phyloP scores from a whole-genome alignment of 2,888 invertebrate species.

The Pyrochroa serraticornis region DNA sequence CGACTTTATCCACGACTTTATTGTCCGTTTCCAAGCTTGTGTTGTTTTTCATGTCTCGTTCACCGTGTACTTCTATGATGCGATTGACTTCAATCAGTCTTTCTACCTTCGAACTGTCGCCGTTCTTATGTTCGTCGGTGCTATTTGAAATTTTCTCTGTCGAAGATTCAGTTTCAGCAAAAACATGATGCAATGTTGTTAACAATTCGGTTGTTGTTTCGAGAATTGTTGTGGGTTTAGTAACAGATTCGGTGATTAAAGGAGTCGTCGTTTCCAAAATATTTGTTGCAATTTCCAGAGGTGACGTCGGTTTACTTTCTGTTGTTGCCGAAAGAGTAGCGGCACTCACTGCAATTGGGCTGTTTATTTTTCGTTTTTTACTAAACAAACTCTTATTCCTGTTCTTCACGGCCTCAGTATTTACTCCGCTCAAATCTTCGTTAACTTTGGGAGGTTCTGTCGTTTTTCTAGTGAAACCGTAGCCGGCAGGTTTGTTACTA shows the following conservation, averaged over 20 bases:
- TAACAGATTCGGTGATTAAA: constrained; percentile 21
- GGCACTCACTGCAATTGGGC: constrained; percentile 36
- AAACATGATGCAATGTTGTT: constrained; percentile 60
- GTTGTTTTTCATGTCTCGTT: constrained; percentile 65
- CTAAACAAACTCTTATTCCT: constrained; percentile 64
- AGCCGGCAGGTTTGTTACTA: constrained; percentile 21
- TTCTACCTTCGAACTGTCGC: constrained; percentile 57
- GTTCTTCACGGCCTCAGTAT: constrained; percentile 61
- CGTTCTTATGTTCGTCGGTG: constrained; percentile 22
- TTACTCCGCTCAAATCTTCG: constrained; percentile 50
- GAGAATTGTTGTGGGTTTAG: constrained; percentile 21
- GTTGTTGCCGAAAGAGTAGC: constrained; percentile 11
- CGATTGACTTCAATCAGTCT: constrained; percentile 73
- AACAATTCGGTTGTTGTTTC: constrained; percentile 43
- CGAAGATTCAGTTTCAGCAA: constrained; percentile 54
- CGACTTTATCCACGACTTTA: constrained; percentile 69
- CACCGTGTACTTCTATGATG: constrained; percentile 70
- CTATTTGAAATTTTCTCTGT: constrained; percentile 47
- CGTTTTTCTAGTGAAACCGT: constrained; percentile 28
- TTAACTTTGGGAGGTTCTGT: constrained; percentile 31
- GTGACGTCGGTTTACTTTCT: constrained; percentile 12
- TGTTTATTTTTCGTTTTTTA: constrained; percentile 52
- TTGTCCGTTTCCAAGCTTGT: constrained; percentile 58
- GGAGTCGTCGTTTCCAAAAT: constrained; percentile 20
- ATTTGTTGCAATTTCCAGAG: constrained; percentile 11